These are phyloP conservation scores for Seriola dumerili DNA, from an alignment of 2,113 vertebrate species.

Conservation along the genomic window DNA sequence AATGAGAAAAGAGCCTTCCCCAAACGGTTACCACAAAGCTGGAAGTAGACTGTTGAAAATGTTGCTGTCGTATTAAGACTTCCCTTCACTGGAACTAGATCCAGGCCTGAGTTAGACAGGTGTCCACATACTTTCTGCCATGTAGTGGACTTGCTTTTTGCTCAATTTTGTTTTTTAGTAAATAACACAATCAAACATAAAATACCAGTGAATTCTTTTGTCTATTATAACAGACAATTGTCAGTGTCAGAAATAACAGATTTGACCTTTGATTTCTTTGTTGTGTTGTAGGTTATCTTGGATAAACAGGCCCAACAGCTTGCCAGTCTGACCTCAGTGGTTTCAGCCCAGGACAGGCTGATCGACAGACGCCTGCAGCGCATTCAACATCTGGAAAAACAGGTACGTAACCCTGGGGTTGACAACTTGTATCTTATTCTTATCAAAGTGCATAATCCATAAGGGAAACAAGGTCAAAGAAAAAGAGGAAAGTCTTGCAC, in stretches of 20 bases:
- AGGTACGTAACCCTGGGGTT: background rate
- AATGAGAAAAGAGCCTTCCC: background rate
- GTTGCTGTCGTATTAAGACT: too few species aligned
- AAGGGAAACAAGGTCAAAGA: background rate
- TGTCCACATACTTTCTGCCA: too few species aligned
- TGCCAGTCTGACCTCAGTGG: slow-evolving; percentile 31
- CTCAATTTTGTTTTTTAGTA: background rate
- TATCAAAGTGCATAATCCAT: background rate
- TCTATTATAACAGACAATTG: background rate
- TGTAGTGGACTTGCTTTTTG: too few species aligned
- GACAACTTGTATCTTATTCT: background rate
- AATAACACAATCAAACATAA: background rate
- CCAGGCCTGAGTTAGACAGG: too few species aligned
- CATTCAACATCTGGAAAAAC: slow-evolving; percentile 65
- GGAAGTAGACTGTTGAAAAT: too few species aligned
- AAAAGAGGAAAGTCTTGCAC: background rate
- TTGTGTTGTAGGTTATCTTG: slow-evolving; percentile 33
- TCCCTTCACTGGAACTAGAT: too few species aligned
- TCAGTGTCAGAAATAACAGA: background rate
- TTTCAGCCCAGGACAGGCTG: slow-evolving; percentile 43
- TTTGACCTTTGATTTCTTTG: background rate
- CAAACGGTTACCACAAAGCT: too few species aligned
- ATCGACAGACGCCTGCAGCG: slow-evolving; percentile 48
- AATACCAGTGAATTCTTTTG: background rate
- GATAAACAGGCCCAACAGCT: slow-evolving; percentile 52